Evolutionary conservation across 2,888 invertebrate genomes (phyloP).

Genomic region (Priocnemis perturbator): DNA sequence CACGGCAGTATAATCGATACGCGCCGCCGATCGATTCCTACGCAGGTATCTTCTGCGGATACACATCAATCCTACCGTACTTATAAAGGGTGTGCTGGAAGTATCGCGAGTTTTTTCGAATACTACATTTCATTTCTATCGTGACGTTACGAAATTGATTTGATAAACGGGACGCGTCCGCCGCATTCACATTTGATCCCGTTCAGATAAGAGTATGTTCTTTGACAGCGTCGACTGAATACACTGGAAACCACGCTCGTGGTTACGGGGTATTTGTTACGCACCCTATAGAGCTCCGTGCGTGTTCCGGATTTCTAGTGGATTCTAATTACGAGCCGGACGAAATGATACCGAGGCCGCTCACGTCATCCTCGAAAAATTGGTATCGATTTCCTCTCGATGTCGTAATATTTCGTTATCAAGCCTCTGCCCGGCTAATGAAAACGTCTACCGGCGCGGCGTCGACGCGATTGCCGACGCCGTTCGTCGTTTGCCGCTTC

Average conservation of each 20-base stretch:
- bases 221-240: background rate
- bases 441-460: constrained; percentile 31
- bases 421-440: constrained; percentile 29
- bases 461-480: too few species aligned
- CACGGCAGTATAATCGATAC: constrained; percentile 4
- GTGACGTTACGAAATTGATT: too few species aligned
- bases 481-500: too few species aligned
- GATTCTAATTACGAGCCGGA: constrained; percentile 47
- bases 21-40: background rate
- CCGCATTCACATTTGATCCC: too few species aligned
- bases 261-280: constrained; percentile 11
- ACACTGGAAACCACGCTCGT: background rate
- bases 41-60: background rate
- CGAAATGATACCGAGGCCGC: constrained; percentile 30
- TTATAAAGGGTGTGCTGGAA: too few species aligned
- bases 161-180: too few species aligned
- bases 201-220: too few species aligned
- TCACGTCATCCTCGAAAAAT: constrained; percentile 47
- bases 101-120: too few species aligned
- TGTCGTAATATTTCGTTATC: constrained; percentile 50
- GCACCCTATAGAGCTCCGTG: background rate
- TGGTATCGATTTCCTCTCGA: constrained; percentile 43
- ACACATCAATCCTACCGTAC: background rate
- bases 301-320: constrained; percentile 34
- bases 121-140: too few species aligned